Percentiles rank a stretch among this genome's conserved stretches.
Conservation (phyloP, 2,888 invertebrate species). For the Napeogenes sylphis region DNA sequence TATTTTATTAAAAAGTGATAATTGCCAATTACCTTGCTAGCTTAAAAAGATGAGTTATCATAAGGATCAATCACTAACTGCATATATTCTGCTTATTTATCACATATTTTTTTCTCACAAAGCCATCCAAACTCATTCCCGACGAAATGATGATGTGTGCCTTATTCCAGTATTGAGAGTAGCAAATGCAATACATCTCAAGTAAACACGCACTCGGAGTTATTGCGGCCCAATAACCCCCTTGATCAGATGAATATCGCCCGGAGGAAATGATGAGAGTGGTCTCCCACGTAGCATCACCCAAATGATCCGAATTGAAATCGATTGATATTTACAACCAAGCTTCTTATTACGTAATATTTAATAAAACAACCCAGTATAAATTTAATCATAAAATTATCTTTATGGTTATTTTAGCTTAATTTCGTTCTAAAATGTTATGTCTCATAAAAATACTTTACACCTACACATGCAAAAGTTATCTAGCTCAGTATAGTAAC, state of each 20-base stretch:
- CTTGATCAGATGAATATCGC: slow-evolving; percentile 60
- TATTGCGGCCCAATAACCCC: slow-evolving; percentile 42
- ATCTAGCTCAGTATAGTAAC: slow-evolving; percentile 15
- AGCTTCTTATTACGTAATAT: not conserved
- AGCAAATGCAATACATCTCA: slow-evolving; percentile 56
- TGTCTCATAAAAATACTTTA: slow-evolving; percentile 10
- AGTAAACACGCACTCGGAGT: slow-evolving; percentile 53
- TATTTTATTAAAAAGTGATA: too few species aligned
- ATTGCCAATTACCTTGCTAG: too few species aligned
- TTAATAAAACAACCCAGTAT: not conserved
- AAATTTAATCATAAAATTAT: not conserved
- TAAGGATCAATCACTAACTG: too few species aligned
- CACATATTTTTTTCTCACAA: not conserved
- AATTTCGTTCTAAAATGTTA: not conserved
- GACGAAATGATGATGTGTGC: slow-evolving; percentile 8
- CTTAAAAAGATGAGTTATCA: too few species aligned
- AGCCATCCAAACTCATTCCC: slow-evolving; percentile 1
- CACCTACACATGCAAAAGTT: slow-evolving; percentile 10
- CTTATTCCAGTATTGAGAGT: slow-evolving; percentile 22
- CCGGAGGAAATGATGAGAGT: slow-evolving; percentile 73
- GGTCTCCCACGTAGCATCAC: slow-evolving; percentile 38
- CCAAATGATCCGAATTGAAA: slow-evolving; percentile 28
- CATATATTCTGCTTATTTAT: not conserved
- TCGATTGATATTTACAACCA: slow-evolving; percentile 14
- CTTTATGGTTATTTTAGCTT: not conserved